Evolutionary conservation across 2,888 invertebrate species (phyloP).

Genomic region (Ophion slaviceki): DNA sequence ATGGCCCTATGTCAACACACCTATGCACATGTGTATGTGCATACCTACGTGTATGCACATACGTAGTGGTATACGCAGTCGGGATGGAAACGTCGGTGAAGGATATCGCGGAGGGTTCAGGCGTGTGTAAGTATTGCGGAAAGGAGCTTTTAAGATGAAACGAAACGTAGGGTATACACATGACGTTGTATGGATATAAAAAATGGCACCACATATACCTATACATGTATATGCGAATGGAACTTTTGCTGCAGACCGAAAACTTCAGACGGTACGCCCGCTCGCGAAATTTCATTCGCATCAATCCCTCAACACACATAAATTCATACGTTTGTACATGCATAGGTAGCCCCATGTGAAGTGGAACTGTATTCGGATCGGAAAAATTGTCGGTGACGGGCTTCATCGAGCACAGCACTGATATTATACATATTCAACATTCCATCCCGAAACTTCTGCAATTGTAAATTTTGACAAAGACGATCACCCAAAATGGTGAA

Average conservation of each 20-base stretch:
- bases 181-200: slow-evolving; percentile 22
- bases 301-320: slow-evolving; percentile 18
- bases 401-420: background rate
- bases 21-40: background rate
- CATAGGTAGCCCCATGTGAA: background rate
- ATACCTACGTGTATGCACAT: background rate
- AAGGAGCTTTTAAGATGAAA: slow-evolving; percentile 59
- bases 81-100: slow-evolving; percentile 32
- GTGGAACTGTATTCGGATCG: background rate
- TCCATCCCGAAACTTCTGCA: background rate
- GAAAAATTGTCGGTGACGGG: background rate
- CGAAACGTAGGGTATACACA: slow-evolving; percentile 44
- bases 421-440: background rate
- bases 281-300: slow-evolving; percentile 36
- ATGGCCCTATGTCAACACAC: slow-evolving; percentile 5
- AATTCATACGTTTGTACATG: background rate
- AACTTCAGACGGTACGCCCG: slow-evolving; percentile 30
- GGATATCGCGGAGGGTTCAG: slow-evolving; percentile 35
- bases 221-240: background rate
- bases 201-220: background rate
- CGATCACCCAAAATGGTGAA: too few species aligned
- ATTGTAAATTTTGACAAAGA: background rate
- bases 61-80: slow-evolving; percentile 17
- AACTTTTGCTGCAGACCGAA: slow-evolving; percentile 7
- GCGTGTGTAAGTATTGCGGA: slow-evolving; percentile 43